Evolutionary conservation across 2,113 vertebrate species (phyloP), one percentile per base, ranked within the genome.

Genomic region (Sapajus apella): DNA sequence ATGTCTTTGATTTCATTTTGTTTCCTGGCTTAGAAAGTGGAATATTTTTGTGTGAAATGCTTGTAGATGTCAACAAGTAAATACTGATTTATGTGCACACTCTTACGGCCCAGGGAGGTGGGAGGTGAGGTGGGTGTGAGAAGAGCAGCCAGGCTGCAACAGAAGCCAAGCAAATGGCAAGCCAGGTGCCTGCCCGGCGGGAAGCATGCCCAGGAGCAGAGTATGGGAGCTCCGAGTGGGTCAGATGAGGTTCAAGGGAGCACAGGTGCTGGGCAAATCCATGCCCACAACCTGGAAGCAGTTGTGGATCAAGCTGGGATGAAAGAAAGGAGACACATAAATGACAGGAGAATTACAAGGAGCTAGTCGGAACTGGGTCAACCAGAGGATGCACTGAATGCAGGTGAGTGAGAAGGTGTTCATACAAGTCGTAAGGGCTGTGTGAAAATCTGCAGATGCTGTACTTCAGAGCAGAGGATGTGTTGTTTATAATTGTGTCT

Each of bases 91-190:
- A 96, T 86, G 32, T 73, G 35, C 8, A 82, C 10, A 30, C 8
- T 76, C 30, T 58, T 73, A 17, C 17, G 85, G 92, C 56, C 80
- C 37, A 61, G 80, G 75, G 56, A 95, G 35, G 47, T 61, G 56
- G 86, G 58, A 30, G 21, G 75, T 6, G 37, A 86, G 55, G 30
- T 20, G 20, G 43, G 8, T 70, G 37, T 80, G 91, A 91, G 50
- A 61, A 82, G 56, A 81, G 81, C 45, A 85, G 83, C 72, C 37
- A 82, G 87, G 72, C 37, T 79, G 50, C 25, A 55, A 58, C 64
- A 27, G 68, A 95, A 77, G 82, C 94, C 90, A 96, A 96, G 52
- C 90, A 97, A 92, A 97, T 95, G 94, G 70, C 40, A 25, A 68
- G 55, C 76, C 92, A 97, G 95, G 96, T 95, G 96, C 32, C 84